Evolutionary conservation across 2,797 vertebrate species (phyloP).

Genomic region (Enteromius trimaculatus): DNA sequence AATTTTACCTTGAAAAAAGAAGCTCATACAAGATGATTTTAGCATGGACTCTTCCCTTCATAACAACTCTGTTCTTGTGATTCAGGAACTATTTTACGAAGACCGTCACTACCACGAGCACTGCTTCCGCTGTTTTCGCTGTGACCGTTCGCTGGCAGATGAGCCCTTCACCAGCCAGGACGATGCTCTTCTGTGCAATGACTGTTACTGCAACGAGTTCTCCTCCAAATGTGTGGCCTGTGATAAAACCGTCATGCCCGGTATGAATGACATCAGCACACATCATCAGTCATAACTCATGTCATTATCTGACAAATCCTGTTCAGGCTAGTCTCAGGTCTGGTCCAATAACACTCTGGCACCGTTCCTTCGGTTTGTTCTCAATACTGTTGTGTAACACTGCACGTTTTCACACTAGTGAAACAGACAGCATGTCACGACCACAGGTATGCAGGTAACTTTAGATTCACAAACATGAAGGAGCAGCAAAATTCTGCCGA

Average conservation of each 20-base stretch:
- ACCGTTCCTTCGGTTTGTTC: not conserved
- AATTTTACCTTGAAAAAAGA: not conserved
- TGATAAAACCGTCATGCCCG: conserved; percentile 97
- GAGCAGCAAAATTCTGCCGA: conserved; percentile 10
- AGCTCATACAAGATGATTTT: no score
- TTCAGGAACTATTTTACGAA: conserved; percentile 96
- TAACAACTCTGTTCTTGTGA: conserved; percentile 1
- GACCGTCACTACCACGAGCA: conserved; percentile 97
- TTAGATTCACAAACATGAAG: conserved; percentile 36
- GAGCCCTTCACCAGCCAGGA: conserved; percentile 98
- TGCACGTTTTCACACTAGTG: conserved; percentile 19
- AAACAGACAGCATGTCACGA: not conserved
- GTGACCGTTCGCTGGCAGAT: conserved; percentile 91
- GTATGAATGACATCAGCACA: conserved; percentile 67
- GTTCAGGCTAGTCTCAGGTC: conserved; percentile 37
- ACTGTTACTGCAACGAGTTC: conserved; percentile 98
- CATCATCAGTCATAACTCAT: conserved; percentile 4
- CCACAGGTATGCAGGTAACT: conserved; percentile 45
- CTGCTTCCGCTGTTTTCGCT: conserved; percentile 98
- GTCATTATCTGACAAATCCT: not conserved
- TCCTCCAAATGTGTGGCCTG: conserved; percentile 95
- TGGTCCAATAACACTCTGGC: not conserved
- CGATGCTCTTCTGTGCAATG: conserved; percentile 91
- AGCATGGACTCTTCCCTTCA: not conserved
- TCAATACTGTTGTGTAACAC: conserved; percentile 20